Evolutionary conservation across 2,113 vertebrate species (phyloP), one percentile per base, ranked within the genome.

Genomic region (Malurus alboscapulatus): DNA sequence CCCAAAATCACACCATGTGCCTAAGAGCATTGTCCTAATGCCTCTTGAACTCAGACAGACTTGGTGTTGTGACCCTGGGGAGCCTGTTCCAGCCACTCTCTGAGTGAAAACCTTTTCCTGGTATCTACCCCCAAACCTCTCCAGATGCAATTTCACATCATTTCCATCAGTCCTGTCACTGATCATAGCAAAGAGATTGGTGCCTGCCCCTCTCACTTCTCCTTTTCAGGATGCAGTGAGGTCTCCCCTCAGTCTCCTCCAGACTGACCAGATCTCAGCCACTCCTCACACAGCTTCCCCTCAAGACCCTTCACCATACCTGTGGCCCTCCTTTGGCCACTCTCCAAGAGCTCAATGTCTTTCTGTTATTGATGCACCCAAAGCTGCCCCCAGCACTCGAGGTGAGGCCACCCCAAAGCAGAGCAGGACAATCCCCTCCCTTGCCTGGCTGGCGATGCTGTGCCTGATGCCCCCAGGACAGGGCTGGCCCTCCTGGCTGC

Each of bases 401-500:
- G 16, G 32, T 30, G 66, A 53, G 32, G 16, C 36, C 0, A 0
- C 3, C 20, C 38, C 17, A 30, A 20, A 61, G 30, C 25, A 69
- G 18, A 77, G 19, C 1, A 0, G 47, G 26, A 30, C 13, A 71
- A 44, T 20, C 20, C 25, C 36, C 36, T 82, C 17, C 45, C 36
- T 59, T 34, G 9, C 36, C 36, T 0, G 0, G 48, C 36, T 59
- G 44, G 12, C 0, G 1, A 34, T 59, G 66, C 36, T 44, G 30
- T 34, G 30, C 19, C 55, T 44, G 79, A n/a, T 44, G 19, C 7
- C 10, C 13, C 16, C 42, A 29, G 50, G 34, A 48, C 19, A 74
- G 0, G 1, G 1, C 0, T 40, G 18, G 9, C 9, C 29, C 24
- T 24, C 34, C 6, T 24, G 12, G 34, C 42, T 34, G 17, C 6